Evolutionary conservation across 2,113 vertebrate species (phyloP).

Genomic region (Chunga burmeisteri): DNA sequence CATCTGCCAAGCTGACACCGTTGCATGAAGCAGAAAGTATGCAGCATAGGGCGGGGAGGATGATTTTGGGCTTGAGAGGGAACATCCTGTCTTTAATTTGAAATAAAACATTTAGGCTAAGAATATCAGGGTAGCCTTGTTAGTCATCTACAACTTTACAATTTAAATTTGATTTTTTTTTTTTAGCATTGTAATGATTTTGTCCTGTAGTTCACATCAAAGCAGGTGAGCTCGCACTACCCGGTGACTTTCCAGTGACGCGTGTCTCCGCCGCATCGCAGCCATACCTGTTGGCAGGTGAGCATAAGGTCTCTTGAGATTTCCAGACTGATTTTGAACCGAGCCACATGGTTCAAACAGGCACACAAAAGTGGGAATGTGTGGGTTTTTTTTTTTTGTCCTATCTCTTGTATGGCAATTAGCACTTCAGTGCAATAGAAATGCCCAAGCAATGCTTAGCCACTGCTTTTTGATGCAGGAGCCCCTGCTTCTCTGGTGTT

Average conservation of each 20-base stretch:
- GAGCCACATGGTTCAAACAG: not conserved
- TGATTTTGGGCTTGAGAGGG: not conserved
- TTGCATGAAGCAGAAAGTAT: not conserved
- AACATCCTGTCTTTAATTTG: not conserved
- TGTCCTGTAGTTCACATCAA: not conserved
- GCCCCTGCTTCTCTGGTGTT: fast-evolving
- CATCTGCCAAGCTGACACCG: not conserved
- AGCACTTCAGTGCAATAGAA: not conserved
- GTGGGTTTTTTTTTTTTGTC: not conserved
- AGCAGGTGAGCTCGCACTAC: fast-evolving
- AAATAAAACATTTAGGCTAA: not conserved
- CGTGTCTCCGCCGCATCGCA: fast-evolving
- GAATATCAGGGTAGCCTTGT: not conserved
- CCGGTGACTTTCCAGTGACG: fast-evolving
- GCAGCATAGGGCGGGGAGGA: not conserved
- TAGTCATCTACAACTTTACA: not conserved
- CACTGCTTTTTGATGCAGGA: not conserved
- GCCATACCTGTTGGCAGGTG: fast-evolving
- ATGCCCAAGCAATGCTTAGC: not conserved
- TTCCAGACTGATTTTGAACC: not conserved
- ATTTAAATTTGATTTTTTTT: not conserved
- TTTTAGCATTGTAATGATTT: not conserved
- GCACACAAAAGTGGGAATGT: fast-evolving
- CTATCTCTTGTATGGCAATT: not conserved
- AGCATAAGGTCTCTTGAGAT: not conserved